Evolutionary conservation across 2,888 invertebrate genomes (phyloP), one percentile per base, ranked within the genome.

Genomic region (Hydrotaea cyrtoneurina): DNA sequence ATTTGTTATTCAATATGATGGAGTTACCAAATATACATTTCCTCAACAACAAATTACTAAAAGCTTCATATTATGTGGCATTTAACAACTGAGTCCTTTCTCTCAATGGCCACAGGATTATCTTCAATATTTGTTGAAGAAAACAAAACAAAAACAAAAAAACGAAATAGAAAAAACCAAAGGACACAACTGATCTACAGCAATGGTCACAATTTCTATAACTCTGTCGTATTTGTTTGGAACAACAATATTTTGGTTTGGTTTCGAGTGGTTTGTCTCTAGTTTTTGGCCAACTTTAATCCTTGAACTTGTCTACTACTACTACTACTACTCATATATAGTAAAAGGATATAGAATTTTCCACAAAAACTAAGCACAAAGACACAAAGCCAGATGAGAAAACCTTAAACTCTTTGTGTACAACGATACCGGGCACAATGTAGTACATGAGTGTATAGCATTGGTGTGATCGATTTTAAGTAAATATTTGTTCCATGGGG

Each of bases 301-400:
- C 89, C 89, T 88, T 89, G 89, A 89, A 89, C 89, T 89, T 89
- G 89, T 85, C 81, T 82, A 62, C 76, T 79, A 88, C 86, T 87
- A n/a, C n/a, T n/a, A n/a, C n/a, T n/a, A n/a, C n/a, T n/a, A n/a
- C n/a, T n/a, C n/a, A n/a, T 85, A 76, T 73, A n/a, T 78, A 59
- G 69, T 53, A 71, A 80, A 77, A 71, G 62, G 53, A 74, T 83
- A 75, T 80, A 43, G 72, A 73, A 64, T 50, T 71, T 13, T 39
- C 21, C 59, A 59, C 21, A 64, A 57, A 74, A 80, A 66, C 23
- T 64, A 66, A 5, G 55, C 50, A 39, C 21, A 71, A 46, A 78
- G 39, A 8, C 74, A 83, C 23, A 66, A 73, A 75, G 80, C 75
- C 71, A 76, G 15, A 31, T 17, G 53, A 10, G 31, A 1, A 64